These are phyloP conservation scores for Ptychadena robeensis DNA, from an alignment of 2,797 vertebrate species.

Conservation along the genomic window DNA sequence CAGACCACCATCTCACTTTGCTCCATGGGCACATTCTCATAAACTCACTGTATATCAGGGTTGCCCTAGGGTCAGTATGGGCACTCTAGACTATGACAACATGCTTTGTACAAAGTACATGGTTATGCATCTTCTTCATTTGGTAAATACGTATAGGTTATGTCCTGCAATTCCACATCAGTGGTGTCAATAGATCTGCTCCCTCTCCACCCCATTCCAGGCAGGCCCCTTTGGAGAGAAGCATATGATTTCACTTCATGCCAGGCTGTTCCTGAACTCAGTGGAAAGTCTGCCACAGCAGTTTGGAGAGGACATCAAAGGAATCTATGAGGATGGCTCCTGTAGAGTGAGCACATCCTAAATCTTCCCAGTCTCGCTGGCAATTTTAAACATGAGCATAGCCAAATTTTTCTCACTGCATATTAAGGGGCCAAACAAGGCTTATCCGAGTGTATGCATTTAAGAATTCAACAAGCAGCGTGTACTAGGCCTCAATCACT, in stretches of 20 bases:
- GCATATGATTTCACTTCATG: conserved; percentile 29
- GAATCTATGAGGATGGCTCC: conserved; percentile 48
- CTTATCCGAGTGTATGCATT: too few relatives aligned
- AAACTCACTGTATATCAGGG: too few relatives aligned
- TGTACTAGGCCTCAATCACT: too few relatives aligned
- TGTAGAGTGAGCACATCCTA: conserved; percentile 57
- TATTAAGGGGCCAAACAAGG: background rate
- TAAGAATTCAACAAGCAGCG: too few relatives aligned
- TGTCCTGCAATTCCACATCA: background rate
- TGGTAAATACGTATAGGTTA: too few relatives aligned
- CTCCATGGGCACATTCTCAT: too few relatives aligned
- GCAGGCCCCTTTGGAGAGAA: conserved; percentile 5
- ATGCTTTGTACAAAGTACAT: too few relatives aligned
- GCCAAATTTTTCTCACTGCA: conserved; percentile 15
- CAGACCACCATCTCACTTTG: too few relatives aligned
- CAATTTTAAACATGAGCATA: conserved; percentile 32
- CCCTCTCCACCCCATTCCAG: background rate
- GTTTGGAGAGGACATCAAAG: conserved; percentile 60
- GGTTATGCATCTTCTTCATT: too few relatives aligned
- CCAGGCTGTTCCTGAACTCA: conserved; percentile 42
- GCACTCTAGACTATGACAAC: too few relatives aligned
- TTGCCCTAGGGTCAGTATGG: too few relatives aligned
- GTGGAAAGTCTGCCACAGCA: conserved; percentile 59
- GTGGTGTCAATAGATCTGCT: background rate
- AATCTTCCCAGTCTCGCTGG: conserved; percentile 54